Conservation (phyloP, 2,888 invertebrate genomes). For the Apoderus coryli region DNA sequence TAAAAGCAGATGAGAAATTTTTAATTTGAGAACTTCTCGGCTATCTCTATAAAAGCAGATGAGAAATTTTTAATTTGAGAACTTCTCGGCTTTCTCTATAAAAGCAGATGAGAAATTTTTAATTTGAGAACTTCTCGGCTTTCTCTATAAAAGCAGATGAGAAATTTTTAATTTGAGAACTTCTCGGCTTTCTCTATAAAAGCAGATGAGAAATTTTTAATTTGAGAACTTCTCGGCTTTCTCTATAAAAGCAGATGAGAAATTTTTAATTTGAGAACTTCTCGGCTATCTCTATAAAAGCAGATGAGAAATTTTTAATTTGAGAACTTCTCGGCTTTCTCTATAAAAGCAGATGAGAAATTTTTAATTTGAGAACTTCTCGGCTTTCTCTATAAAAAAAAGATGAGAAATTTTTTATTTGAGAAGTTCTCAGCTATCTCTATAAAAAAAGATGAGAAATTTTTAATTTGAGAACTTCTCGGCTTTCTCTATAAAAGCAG, state of each 20-base stretch:
- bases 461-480: conserved; percentile 37
- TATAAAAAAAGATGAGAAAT: conserved; percentile 26
- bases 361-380: conserved; percentile 36
- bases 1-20: conserved; percentile 14
- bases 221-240: conserved; percentile 42
- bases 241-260: conserved; percentile 35
- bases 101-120: conserved; percentile 11
- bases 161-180: conserved; percentile 30
- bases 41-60: conserved; percentile 40
- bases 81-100: conserved; percentile 46
- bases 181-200: conserved; percentile 46
- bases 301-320: conserved; percentile 22
- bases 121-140: conserved; percentile 39
- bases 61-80: conserved; percentile 29
- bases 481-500: conserved; percentile 41
- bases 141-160: conserved; percentile 39
- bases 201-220: conserved; percentile 8
- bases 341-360: conserved; percentile 31
- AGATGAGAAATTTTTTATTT: conserved; percentile 26
- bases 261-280: conserved; percentile 34
- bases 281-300: conserved; percentile 43
- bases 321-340: conserved; percentile 43
- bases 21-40: conserved; percentile 38
- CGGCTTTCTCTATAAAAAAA: conserved; percentile 42
- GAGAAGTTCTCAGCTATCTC: conserved; percentile 44